These are phyloP conservation scores for Montipora capricornis DNA, from an alignment of 64 coral and sea anemone species.

Conservation along the genomic window DNA sequence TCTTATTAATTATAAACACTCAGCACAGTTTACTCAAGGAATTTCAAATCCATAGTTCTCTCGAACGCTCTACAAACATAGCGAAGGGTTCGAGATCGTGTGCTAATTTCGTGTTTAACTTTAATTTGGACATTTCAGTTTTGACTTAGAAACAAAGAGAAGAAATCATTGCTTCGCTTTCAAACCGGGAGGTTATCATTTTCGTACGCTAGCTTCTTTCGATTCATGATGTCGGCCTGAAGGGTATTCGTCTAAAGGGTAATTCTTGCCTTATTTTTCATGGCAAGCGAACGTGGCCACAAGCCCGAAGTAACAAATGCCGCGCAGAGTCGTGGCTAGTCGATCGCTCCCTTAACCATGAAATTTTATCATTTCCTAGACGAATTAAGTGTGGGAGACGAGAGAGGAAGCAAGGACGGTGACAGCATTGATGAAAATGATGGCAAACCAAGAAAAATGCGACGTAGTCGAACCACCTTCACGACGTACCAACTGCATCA, in stretches of 20 bases:
- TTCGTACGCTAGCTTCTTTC: not conserved
- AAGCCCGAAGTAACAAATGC: not conserved
- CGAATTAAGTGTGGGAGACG: constrained; percentile 52
- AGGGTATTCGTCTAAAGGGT: too few species aligned
- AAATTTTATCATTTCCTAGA: constrained; percentile 30
- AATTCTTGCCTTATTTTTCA: not conserved
- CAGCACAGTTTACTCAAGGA: constrained; percentile 77
- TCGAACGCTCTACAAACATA: constrained; percentile 55
- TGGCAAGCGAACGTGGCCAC: not conserved
- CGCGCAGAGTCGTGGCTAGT: not conserved
- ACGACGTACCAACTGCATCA: constrained; percentile 93
- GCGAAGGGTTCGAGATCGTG: constrained; percentile 30
- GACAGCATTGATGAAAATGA: constrained; percentile 68
- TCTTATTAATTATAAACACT: constrained; percentile 71
- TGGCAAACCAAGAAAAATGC: constrained; percentile 82
- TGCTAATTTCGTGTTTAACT: constrained; percentile 86
- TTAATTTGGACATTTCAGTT: constrained; percentile 39
- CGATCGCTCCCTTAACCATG: not conserved
- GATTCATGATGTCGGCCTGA: not conserved
- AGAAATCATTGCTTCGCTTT: constrained; percentile 26
- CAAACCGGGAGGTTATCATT: not conserved
- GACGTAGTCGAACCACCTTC: constrained; percentile 87
- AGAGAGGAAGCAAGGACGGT: constrained; percentile 58
- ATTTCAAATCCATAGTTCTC: constrained; percentile 58
- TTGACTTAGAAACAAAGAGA: not conserved